phyloP scores from a whole-genome alignment of 2,888 invertebrate species.

The Aradus depressus region DNA sequence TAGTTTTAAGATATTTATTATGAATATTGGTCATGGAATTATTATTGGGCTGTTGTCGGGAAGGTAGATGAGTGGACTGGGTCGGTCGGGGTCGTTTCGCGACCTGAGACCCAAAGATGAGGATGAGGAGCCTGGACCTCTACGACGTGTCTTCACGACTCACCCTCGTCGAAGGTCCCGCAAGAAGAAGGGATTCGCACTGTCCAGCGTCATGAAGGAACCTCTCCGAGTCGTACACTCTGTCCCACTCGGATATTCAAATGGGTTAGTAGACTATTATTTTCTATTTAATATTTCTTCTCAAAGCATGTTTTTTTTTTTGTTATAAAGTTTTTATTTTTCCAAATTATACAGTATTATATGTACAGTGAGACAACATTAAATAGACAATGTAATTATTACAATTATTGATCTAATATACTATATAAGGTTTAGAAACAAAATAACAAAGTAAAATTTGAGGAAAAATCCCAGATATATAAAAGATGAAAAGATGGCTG shows the following conservation, averaged over 20 bases:
- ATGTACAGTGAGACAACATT: too few relatives aligned
- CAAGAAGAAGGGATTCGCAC: conserved; percentile 34
- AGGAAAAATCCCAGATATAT: too few relatives aligned
- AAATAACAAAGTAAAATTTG: too few relatives aligned
- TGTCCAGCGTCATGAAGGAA: conserved; percentile 37
- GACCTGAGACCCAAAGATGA: conserved; percentile 31
- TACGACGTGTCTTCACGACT: conserved; percentile 36
- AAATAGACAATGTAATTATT: too few relatives aligned
- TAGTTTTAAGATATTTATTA: too few relatives aligned
- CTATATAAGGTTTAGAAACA: too few relatives aligned
- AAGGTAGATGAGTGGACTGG: conserved; percentile 23
- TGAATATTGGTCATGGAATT: background rate
- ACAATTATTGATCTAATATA: too few relatives aligned
- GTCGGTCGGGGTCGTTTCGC: conserved; percentile 33
- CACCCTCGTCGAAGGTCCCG: conserved; percentile 34
- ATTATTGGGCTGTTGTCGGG: background rate
- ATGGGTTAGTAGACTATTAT: conserved; percentile 33
- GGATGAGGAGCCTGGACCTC: conserved; percentile 30
- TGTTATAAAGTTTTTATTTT: too few relatives aligned
- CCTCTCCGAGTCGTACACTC: conserved; percentile 37
- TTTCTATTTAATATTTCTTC: too few relatives aligned
- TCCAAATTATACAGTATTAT: too few relatives aligned
- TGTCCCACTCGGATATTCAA: conserved; percentile 36
- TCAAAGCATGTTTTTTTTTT: too few relatives aligned
- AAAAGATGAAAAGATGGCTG: too few relatives aligned